A percentile compares a stretch with the other conserved stretches of the same genome.
These are phyloP conservation scores for Aldabrachelys gigantea DNA, from an alignment of 2,113 vertebrate genomes.

Conservation along the genomic window DNA sequence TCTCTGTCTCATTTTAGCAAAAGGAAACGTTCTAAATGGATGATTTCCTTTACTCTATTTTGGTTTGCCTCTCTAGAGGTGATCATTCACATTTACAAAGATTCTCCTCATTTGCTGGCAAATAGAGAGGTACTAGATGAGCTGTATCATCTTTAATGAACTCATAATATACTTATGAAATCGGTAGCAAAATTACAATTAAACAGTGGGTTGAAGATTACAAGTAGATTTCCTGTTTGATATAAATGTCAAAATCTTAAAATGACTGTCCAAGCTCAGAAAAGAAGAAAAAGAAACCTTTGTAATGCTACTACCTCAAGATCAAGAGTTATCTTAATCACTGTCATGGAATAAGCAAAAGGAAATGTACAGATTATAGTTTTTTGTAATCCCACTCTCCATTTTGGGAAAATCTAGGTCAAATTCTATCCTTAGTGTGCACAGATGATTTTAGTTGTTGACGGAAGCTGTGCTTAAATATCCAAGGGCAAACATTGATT, in stretches of 20 bases:
- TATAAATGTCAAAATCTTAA: slow-evolving; percentile 76
- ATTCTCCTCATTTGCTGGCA: slow-evolving; percentile 69
- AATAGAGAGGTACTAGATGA: slow-evolving; percentile 44
- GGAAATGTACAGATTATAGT: slow-evolving; percentile 57
- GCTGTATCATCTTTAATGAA: slow-evolving; percentile 44
- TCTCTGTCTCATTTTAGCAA: slow-evolving; percentile 56
- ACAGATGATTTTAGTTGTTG: background rate
- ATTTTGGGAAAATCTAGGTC: background rate
- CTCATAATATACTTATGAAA: slow-evolving; percentile 47
- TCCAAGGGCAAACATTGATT: slow-evolving; percentile 58
- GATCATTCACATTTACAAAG: slow-evolving; percentile 48
- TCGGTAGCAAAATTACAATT: slow-evolving; percentile 66
- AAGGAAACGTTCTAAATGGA: slow-evolving; percentile 61
- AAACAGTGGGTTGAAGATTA: slow-evolving; percentile 59
- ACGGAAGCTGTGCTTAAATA: background rate
- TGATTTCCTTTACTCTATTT: slow-evolving; percentile 54
- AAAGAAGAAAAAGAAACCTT: slow-evolving; percentile 73
- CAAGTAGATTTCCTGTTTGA: slow-evolving; percentile 64
- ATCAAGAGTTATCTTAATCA: slow-evolving; percentile 80
- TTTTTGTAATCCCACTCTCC: slow-evolving; percentile 17
- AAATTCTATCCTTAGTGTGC: slow-evolving; percentile 53
- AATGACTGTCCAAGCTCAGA: slow-evolving; percentile 73
- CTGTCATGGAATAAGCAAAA: slow-evolving; percentile 68
- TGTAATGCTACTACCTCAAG: slow-evolving; percentile 69
- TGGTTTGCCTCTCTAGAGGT: slow-evolving; percentile 59